A percentile compares a stretch with the other conserved stretches of the same genome.
These are phyloP conservation scores for Invenusta paracnida DNA, from an alignment of 2,888 invertebrate genomes.

Conservation along the genomic window DNA sequence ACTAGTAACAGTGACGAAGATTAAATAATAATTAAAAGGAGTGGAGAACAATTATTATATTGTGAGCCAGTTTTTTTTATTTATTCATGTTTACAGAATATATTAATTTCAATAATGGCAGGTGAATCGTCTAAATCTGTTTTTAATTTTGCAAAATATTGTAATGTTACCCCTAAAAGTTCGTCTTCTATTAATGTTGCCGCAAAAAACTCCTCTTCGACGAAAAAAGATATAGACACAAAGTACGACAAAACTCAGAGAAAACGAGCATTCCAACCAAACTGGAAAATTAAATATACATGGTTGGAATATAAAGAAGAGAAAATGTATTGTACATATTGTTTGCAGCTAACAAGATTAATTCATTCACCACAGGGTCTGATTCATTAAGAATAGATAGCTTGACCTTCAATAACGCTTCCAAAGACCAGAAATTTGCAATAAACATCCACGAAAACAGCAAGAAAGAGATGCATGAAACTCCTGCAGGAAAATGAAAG, in stretches of 20 bases:
- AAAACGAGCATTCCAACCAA: conserved; percentile 17
- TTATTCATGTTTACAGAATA: too few species aligned
- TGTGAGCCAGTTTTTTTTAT: too few species aligned
- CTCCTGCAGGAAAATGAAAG: not conserved
- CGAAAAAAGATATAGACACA: not conserved
- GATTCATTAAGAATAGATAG: not conserved
- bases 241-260: not conserved
- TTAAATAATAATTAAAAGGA: not conserved
- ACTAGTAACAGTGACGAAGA: too few species aligned
- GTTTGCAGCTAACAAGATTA: conserved; percentile 5
- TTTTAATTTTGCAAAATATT: conserved; percentile 29
- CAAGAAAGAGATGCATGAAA: not conserved
- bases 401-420: not conserved
- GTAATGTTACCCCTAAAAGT: not conserved
- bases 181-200: too few species aligned
- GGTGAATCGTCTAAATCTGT: conserved; percentile 3
- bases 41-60: not conserved
- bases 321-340: conserved; percentile 22
- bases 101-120: conserved; percentile 15
- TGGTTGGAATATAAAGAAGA: conserved; percentile 2
- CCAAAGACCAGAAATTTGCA: conserved; percentile 14
- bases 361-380: not conserved
- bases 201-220: not conserved
- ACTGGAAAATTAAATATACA: conserved; percentile 4
- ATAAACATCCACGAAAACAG: not conserved